These are phyloP conservation scores for Zoanthus sociatus DNA, from an alignment of 92 coral and sea anemone genomes.

Conservation along the genomic window DNA sequence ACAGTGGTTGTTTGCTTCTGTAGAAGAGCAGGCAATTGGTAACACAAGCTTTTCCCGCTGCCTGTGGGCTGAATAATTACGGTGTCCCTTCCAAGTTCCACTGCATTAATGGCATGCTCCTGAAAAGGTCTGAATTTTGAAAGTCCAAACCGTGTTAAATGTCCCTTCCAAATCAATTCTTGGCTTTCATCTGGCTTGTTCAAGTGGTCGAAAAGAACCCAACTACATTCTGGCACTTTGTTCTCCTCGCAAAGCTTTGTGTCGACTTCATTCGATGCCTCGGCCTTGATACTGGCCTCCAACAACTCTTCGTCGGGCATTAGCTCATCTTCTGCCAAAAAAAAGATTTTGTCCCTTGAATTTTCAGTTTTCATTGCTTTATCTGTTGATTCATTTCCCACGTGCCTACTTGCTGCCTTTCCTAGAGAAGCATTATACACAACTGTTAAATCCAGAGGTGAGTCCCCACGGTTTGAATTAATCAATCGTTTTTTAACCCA, in stretches of 20 bases:
- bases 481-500: constrained; percentile 43
- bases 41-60: constrained; percentile 46
- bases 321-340: neutral
- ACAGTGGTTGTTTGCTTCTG: neutral
- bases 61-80: constrained; percentile 52
- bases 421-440: neutral
- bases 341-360: neutral
- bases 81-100: constrained; percentile 35
- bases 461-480: neutral
- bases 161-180: constrained; percentile 47
- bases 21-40: constrained; percentile 36
- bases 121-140: constrained; percentile 4
- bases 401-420: neutral
- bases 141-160: constrained; percentile 38
- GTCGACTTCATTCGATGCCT: neutral
- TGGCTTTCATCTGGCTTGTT: neutral
- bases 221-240: neutral
- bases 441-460: neutral
- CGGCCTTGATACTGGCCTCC: neutral
- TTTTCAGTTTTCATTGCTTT: neutral
- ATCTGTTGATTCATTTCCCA: neutral
- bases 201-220: neutral
- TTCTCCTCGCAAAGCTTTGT: neutral
- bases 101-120: constrained; percentile 22
- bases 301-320: neutral